Base-by-base conservation (phyloP, 2,797 vertebrate genomes). In the Oophaga sylvatica region DNA sequence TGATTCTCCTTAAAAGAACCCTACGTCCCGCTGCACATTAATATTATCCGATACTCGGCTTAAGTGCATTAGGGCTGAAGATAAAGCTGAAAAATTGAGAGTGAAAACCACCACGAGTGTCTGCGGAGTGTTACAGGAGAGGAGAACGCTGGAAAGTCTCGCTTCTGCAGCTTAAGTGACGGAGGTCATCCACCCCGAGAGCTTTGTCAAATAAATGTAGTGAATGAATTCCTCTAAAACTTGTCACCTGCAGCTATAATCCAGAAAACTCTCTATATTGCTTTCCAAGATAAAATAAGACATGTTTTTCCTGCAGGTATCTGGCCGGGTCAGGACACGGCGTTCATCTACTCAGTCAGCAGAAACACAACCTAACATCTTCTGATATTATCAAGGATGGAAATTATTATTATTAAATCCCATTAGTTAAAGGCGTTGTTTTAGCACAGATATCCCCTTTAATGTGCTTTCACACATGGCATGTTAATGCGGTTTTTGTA, bases 171-270 rank as follows among this genome's bases (percentile, higher is more conserved):
- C 48, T 53, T 53, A 53, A 31, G 86, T 45, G 65, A 63, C 71
- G 62, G 65, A 80, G 76, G 76, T 84, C 65, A 15, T 29, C 45
- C n/a, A n/a, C 56, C 60, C 71, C 26, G 26, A 84, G 84, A 71
- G 87, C 75, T 80, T 31, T 88, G 76, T 75, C 82, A 80, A 75
- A 80, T 81, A 80, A 83, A 84, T 81, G 45, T n/a, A 84, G 76
- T 68, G 41, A 73, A 73, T 65, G 77, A 68, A 76, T 82, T 73
- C 60, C 26, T 62, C 77, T 84, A 75, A 73, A 67, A 84, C 16
- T 26, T 75, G 83, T 84, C 87, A 88, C 87, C 87, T 88, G 87
- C 82, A 53, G 82, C 63, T 56, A 17, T 62, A 80, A 84, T 84
- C 81, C 77, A 65, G 57, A 84, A 81, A 63, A 81, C 67, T n/a